Conservation (phyloP, 2,113 vertebrate genomes). For the Neofelis nebulosa region DNA sequence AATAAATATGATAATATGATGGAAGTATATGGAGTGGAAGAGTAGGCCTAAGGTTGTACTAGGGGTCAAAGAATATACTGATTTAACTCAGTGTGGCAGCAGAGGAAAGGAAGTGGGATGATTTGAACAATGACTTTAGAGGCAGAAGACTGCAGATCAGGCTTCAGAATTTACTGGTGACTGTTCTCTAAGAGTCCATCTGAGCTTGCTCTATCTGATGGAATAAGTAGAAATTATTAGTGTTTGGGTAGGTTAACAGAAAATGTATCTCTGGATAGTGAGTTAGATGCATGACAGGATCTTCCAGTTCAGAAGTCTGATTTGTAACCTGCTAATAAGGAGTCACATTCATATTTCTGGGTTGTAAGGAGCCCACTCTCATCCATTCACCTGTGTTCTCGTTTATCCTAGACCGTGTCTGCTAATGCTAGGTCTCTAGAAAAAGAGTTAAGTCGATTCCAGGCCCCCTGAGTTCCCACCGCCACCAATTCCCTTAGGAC, state of each 20-base stretch:
- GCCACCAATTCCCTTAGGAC: constrained; percentile 8
- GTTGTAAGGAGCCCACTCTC: neutral
- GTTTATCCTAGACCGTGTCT: neutral
- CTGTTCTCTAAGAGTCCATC: neutral
- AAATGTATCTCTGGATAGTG: neutral
- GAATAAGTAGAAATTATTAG: constrained; percentile 1
- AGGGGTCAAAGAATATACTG: neutral
- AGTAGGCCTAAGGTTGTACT: neutral
- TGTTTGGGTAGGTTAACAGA: constrained; percentile 31
- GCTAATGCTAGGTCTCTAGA: neutral
- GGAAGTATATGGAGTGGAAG: neutral
- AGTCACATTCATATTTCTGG: neutral
- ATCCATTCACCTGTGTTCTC: neutral
- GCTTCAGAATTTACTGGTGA: constrained; percentile 35
- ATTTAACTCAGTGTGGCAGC: neutral
- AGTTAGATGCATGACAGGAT: neutral
- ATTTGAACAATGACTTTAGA: constrained; percentile 35
- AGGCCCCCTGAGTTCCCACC: neutral
- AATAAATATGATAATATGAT: constrained; percentile 25
- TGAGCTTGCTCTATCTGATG: neutral
- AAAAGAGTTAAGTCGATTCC: constrained; percentile 41
- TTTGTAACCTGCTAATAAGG: neutral
- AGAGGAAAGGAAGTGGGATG: neutral
- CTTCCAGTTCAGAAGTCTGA: neutral
- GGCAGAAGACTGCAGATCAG: neutral